Percentiles rank a stretch among this genome's conserved stretches.
Evolutionary conservation across 2,113 vertebrate species (phyloP).

Genomic region (Alouatta palliata): DNA sequence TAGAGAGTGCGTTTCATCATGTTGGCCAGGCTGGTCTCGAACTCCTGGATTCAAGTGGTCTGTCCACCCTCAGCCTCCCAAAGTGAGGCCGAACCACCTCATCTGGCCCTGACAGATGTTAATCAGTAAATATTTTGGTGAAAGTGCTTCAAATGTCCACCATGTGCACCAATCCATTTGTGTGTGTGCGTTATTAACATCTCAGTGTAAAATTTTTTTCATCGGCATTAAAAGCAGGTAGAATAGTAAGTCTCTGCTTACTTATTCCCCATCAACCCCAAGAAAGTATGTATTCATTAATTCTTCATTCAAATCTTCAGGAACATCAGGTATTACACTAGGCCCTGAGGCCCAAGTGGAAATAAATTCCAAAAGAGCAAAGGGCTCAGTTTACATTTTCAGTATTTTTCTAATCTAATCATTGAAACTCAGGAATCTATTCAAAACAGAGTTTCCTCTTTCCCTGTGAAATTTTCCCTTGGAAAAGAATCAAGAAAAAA

Average conservation of each 20-base stretch:
- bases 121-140: background rate
- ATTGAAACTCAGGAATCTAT: background rate
- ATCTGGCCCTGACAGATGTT: background rate
- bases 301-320: background rate
- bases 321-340: background rate
- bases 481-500: background rate
- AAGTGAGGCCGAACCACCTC: too few species aligned
- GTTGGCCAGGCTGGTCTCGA: too few species aligned
- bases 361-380: conserved; percentile 7
- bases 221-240: background rate
- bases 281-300: background rate
- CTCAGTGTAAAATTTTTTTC: background rate
- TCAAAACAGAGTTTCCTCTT: conserved; percentile 28
- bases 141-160: background rate
- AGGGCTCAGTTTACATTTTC: background rate
- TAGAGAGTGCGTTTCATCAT: too few species aligned
- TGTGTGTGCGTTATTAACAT: background rate
- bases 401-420: conserved; percentile 22
- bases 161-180: background rate
- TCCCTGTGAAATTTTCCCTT: background rate
- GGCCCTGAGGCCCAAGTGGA: background rate
- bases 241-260: background rate
- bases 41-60: too few species aligned
- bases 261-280: background rate
- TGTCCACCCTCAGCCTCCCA: too few species aligned